Conservation (phyloP, 2,888 invertebrate species). For the Baronia brevicornis region DNA sequence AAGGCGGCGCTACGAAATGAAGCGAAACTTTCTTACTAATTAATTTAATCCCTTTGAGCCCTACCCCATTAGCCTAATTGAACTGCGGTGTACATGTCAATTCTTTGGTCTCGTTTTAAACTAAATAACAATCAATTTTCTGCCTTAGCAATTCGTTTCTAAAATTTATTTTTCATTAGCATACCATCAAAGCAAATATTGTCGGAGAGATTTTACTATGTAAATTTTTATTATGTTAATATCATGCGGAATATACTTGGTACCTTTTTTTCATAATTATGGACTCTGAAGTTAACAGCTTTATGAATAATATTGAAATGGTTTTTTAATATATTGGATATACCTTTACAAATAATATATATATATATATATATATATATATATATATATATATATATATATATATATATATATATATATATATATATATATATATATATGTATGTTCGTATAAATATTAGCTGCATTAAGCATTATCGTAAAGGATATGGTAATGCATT, state of each 20-base stretch:
- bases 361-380: no score
- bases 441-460: no score
- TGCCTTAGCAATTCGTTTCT: constrained; percentile 20
- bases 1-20: constrained; percentile 58
- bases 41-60: constrained; percentile 74
- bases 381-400: no score
- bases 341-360: no score
- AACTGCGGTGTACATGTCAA: constrained; percentile 74
- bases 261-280: constrained; percentile 61
- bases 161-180: constrained; percentile 23
- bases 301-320: no score
- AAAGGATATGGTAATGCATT: constrained; percentile 18
- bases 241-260: constrained; percentile 58
- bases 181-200: no score
- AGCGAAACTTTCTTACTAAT: constrained; percentile 73
- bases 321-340: no score
- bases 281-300: no score
- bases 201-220: constrained; percentile 9
- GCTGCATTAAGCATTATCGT: no score
- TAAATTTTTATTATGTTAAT: constrained; percentile 47
- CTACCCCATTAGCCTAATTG: constrained; percentile 73
- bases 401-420: no score
- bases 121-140: constrained; percentile 16
- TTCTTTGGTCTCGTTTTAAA: constrained; percentile 53
- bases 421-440: no score